phyloP scores from a whole-genome alignment of 2,113 vertebrate species.

The Campylorhamphus procurvoides region DNA sequence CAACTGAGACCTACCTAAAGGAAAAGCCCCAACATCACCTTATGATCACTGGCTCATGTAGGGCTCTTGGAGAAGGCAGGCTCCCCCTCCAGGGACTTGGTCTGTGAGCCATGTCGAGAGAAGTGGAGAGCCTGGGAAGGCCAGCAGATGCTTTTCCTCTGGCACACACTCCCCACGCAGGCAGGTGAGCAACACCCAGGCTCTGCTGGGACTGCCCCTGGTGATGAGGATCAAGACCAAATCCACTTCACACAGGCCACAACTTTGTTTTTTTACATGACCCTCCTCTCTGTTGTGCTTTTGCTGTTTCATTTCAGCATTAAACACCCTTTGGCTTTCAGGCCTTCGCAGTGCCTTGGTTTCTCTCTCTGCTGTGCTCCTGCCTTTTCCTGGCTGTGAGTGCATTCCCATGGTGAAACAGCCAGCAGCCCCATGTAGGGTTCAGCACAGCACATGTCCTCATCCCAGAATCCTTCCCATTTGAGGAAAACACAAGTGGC shows the following conservation, averaged over 20 bases:
- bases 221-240: neutral
- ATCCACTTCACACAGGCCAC: neutral
- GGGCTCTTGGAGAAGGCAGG: neutral
- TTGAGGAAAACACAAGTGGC: neutral
- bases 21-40: neutral
- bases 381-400: fast-evolving
- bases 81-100: neutral
- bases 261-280: fast-evolving
- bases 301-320: neutral
- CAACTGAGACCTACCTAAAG: neutral
- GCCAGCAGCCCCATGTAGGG: neutral
- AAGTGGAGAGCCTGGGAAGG: neutral
- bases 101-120: fast-evolving
- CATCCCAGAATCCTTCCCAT: neutral
- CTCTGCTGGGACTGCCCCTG: neutral
- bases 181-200: neutral
- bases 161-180: neutral
- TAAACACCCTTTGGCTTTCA: neutral
- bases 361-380: neutral
- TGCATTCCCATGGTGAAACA: fast-evolving
- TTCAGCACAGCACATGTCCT: fast-evolving
- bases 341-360: fast-evolving
- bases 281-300: neutral
- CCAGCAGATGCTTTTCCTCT: neutral
- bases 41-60: neutral